These are phyloP conservation scores for Nephrotoma flavescens DNA, from an alignment of 2,888 invertebrate species.

Conservation along the genomic window DNA sequence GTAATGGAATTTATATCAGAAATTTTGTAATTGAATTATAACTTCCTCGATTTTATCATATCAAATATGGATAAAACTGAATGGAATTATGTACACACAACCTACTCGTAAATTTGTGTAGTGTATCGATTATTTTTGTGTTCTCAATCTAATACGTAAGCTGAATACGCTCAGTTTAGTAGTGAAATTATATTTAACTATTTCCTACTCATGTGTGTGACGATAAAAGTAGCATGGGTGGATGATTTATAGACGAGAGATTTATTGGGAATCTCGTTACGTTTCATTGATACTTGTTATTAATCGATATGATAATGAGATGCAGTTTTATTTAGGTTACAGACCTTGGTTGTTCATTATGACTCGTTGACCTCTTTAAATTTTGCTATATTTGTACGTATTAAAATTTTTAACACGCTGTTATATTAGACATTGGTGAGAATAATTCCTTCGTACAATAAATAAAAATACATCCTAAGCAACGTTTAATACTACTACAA, in stretches of 20 bases:
- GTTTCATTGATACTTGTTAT: not conserved
- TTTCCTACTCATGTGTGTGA: not conserved
- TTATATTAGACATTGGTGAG: too few relatives aligned
- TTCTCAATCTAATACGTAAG: not conserved
- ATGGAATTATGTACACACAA: not conserved
- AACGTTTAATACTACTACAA: too few relatives aligned
- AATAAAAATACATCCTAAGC: too few relatives aligned
- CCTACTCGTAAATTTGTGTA: not conserved
- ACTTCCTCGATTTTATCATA: not conserved
- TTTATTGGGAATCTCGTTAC: not conserved
- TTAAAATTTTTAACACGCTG: too few relatives aligned
- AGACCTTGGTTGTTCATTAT: not conserved
- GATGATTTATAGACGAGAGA: not conserved
- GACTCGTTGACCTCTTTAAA: not conserved
- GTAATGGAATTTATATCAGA: not conserved
- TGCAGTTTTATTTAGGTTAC: not conserved
- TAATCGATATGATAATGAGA: not conserved
- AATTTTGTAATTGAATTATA: not conserved
- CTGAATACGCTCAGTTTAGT: not conserved
- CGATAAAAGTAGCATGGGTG: not conserved
- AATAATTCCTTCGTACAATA: too few relatives aligned
- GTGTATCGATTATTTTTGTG: not conserved
- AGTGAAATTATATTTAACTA: not conserved
- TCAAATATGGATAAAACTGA: not conserved
- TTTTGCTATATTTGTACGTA: not conserved